Conservation (phyloP, 2,888 invertebrate species). For the Xestia c-nigrum region DNA sequence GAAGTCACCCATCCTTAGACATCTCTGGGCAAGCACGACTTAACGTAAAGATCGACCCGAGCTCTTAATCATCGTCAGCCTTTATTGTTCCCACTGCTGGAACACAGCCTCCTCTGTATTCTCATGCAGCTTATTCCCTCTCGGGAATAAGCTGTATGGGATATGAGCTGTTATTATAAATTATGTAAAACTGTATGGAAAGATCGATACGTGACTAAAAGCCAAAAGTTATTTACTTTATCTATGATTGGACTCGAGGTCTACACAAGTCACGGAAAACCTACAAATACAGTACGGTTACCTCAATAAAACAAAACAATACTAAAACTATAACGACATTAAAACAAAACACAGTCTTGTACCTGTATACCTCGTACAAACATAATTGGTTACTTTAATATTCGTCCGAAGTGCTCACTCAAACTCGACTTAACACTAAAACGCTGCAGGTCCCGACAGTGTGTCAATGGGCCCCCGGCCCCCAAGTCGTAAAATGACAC, state of each 20-base stretch:
- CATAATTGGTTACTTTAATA: slow-evolving; percentile 48
- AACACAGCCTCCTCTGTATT: too few relatives aligned
- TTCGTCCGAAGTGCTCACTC: slow-evolving; percentile 50
- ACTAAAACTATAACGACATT: slow-evolving; percentile 2
- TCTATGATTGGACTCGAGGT: not conserved
- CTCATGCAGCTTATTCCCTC: too few relatives aligned
- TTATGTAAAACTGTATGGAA: not conserved
- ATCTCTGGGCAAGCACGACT: too few relatives aligned
- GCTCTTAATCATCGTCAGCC: too few relatives aligned
- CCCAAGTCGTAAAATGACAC: slow-evolving; percentile 77
- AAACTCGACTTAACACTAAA: slow-evolving; percentile 58
- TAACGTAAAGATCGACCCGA: too few relatives aligned
- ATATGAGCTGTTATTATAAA: too few relatives aligned
- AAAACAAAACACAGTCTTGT: slow-evolving; percentile 31
- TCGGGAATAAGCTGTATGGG: too few relatives aligned
- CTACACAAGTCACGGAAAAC: not conserved
- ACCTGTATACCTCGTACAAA: slow-evolving; percentile 1
- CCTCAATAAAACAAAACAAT: slow-evolving; percentile 8
- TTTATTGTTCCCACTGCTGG: too few relatives aligned
- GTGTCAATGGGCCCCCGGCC: slow-evolving; percentile 42
- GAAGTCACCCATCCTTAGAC: too few relatives aligned
- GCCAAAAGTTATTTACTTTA: not conserved
- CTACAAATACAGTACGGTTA: not conserved
- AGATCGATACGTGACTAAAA: not conserved
- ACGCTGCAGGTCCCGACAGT: slow-evolving; percentile 48